Conservation (phyloP, 2,888 invertebrate species). For the Artemia sp. region DNA sequence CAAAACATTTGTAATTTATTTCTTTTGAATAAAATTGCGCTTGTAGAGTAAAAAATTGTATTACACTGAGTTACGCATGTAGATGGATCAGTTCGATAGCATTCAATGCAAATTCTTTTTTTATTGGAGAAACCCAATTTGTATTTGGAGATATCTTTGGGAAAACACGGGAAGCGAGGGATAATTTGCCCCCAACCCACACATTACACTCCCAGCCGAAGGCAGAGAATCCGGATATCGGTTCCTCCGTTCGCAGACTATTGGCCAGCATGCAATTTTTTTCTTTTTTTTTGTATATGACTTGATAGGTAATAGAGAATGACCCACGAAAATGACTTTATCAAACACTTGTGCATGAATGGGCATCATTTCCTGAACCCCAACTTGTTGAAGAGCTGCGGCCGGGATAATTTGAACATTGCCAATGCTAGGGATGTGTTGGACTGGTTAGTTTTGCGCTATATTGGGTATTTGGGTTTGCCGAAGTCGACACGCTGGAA, state of each 20-base stretch:
- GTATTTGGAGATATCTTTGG: too few species aligned
- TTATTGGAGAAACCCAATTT: too few species aligned
- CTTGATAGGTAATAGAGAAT: not conserved
- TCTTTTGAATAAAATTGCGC: too few species aligned
- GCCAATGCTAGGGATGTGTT: conserved; percentile 54
- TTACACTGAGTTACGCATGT: too few species aligned
- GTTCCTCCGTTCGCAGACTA: not conserved
- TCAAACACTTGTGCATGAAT: conserved; percentile 31
- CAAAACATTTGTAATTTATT: too few species aligned
- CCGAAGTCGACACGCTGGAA: not conserved
- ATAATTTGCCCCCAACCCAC: not conserved
- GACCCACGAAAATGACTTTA: conserved; percentile 29
- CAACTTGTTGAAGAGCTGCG: conserved; percentile 35
- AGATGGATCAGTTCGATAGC: too few species aligned
- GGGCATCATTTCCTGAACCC: conserved; percentile 28
- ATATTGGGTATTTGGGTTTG: not conserved
- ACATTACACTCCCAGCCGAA: not conserved
- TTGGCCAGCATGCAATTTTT: not conserved
- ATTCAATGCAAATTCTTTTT: too few species aligned
- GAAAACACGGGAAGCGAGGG: too few species aligned
- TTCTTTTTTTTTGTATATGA: not conserved
- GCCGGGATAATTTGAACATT: conserved; percentile 66
- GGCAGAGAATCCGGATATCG: not conserved
- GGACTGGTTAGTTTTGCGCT: conserved; percentile 42
- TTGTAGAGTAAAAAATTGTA: too few species aligned